Evolutionary conservation across 2,888 invertebrate genomes (phyloP).

Genomic region (Pherbina coryleti): DNA sequence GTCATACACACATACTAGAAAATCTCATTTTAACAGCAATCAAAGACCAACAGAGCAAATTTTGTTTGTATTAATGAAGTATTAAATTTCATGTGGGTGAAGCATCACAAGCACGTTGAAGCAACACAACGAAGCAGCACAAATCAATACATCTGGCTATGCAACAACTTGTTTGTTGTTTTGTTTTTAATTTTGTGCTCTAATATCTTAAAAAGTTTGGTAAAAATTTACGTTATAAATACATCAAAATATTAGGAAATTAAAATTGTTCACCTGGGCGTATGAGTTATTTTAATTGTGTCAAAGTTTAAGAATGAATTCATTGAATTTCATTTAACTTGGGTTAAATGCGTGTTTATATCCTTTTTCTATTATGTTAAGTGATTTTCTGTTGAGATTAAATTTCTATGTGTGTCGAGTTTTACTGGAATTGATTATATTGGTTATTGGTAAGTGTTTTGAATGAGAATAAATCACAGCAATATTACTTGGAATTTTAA

Average conservation of each 20-base stretch:
- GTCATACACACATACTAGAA: not conserved
- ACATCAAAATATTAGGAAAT: not conserved
- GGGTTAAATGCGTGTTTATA: not conserved
- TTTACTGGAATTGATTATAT: no score
- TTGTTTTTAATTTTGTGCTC: not conserved
- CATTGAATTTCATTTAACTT: not conserved
- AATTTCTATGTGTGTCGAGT: no score
- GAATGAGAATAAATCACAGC: no score
- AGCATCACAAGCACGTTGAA: not conserved
- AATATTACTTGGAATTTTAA: no score
- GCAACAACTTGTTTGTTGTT: not conserved
- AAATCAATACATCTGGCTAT: not conserved
- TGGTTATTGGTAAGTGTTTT: no score
- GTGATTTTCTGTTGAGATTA: no score
- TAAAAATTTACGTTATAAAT: no score
- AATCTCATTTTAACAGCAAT: constrained; percentile 10
- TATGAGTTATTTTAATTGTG: not conserved
- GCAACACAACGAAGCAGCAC: not conserved
- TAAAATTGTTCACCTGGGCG: not conserved
- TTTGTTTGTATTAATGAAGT: not conserved
- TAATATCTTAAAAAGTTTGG: no score
- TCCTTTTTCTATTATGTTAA: no score
- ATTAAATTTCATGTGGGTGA: not conserved
- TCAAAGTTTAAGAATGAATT: no score
- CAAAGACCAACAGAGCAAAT: not conserved